Evolutionary conservation across 2,113 vertebrate genomes (phyloP).

Genomic region (Rhagologus leucostigma): DNA sequence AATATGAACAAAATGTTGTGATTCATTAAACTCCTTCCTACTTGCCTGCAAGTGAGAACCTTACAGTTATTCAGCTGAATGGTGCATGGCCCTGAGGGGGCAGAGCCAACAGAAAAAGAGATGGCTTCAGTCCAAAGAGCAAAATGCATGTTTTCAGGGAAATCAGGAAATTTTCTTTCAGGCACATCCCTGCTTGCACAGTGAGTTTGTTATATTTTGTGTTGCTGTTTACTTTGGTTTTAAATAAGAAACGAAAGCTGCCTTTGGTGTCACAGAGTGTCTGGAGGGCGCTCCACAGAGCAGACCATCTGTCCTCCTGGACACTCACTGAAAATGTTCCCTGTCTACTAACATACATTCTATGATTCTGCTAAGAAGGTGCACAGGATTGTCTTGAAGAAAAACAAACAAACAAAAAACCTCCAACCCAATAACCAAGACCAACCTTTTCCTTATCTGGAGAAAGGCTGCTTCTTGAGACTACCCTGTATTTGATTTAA

Average conservation of each 20-base stretch:
- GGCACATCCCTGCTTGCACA: conserved; percentile 29
- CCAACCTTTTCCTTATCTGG: neutral
- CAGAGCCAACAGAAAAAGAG: conserved; percentile 33
- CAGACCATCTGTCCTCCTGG: neutral
- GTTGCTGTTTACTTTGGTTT: conserved; percentile 53
- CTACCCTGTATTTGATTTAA: neutral
- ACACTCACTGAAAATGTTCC: neutral
- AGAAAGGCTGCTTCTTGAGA: neutral
- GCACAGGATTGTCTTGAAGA: neutral
- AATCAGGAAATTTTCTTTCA: conserved; percentile 55
- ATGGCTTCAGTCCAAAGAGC: conserved; percentile 59
- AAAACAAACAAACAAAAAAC: neutral
- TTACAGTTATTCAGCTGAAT: conserved; percentile 20
- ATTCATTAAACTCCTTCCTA: conserved; percentile 43
- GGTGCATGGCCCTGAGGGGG: neutral
- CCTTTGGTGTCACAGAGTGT: neutral
- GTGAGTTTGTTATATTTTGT: conserved; percentile 55
- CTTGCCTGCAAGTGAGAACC: conserved; percentile 49
- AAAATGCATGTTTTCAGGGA: conserved; percentile 64
- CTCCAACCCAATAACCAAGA: neutral
- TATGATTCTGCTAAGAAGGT: neutral
- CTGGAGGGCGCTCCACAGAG: neutral
- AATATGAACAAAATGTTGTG: conserved; percentile 48
- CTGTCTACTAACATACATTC: neutral
- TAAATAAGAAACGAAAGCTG: conserved; percentile 32